phyloP scores from a whole-genome alignment of 1,140 invertebrate genomes.

The Drosophila saltans region DNA sequence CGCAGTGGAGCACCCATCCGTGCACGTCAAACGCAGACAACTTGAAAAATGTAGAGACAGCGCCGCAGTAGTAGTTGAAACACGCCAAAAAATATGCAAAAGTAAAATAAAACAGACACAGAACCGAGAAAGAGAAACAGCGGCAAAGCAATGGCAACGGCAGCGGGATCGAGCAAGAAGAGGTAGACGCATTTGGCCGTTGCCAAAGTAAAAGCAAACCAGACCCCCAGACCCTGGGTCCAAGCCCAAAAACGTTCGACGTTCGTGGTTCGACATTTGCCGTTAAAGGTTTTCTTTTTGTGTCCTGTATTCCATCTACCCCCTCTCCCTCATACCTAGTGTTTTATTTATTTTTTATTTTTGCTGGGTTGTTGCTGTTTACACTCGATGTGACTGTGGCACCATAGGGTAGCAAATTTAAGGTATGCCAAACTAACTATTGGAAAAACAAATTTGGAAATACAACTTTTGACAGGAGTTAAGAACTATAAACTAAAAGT shows the following conservation, averaged over 20 bases:
- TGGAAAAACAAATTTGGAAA: neutral
- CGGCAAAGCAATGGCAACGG: neutral
- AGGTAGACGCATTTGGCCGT: slow-evolving; percentile 65
- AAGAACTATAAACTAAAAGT: too few relatives aligned
- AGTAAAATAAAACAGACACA: slow-evolving; percentile 80
- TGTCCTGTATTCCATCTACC: neutral
- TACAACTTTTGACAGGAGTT: too few relatives aligned
- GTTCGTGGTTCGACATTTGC: slow-evolving; percentile 71
- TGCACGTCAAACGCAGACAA: slow-evolving; percentile 81
- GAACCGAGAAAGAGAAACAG: slow-evolving; percentile 52
- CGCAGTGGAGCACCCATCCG: slow-evolving; percentile 76
- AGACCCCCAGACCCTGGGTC: slow-evolving; percentile 32
- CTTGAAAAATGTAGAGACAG: slow-evolving; percentile 82
- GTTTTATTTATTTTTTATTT: slow-evolving; percentile 21
- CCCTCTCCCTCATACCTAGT: neutral
- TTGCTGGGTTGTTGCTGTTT: slow-evolving; percentile 53
- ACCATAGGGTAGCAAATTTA: neutral
- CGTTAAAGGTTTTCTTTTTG: slow-evolving; percentile 60
- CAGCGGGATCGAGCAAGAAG: neutral
- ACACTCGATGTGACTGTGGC: slow-evolving; percentile 32
- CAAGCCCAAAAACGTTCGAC: slow-evolving; percentile 47
- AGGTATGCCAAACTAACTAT: neutral
- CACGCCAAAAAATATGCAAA: slow-evolving; percentile 82
- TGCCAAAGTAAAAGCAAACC: slow-evolving; percentile 44
- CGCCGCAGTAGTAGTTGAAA: slow-evolving; percentile 77